Percentiles rank a stretch among this genome's conserved stretches.
Conservation (phyloP, 1,140 invertebrate species). For the Copidosoma floridanum region DNA sequence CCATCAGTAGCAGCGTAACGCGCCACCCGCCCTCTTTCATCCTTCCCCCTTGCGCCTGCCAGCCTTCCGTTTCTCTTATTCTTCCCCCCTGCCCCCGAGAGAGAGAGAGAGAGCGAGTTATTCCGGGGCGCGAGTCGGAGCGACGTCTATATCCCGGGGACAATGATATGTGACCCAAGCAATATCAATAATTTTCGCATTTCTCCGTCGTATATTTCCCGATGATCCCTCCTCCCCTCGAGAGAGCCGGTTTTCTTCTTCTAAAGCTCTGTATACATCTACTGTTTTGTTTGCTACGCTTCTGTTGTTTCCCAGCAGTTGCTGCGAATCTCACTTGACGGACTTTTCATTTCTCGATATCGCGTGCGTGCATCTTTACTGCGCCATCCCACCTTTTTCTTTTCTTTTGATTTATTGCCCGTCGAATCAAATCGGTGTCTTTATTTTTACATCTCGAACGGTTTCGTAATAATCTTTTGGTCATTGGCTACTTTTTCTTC, state of each 20-base stretch:
- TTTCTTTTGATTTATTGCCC: no score
- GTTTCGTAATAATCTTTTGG: no score
- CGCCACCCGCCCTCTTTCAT: conserved; percentile 27
- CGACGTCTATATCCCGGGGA: conserved; percentile 55
- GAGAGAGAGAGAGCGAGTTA: no score
- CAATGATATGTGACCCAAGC: conserved; percentile 56
- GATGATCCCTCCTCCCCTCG: conserved; percentile 13
- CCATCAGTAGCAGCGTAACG: no score
- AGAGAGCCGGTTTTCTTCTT: no score
- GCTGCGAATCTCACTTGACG: conserved; percentile 8
- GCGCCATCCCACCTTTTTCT: no score
- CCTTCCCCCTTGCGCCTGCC: conserved; percentile 38
- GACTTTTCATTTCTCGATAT: conserved; percentile 31
- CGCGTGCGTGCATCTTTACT: no score
- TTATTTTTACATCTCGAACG: no score
- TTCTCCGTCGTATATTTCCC: conserved; percentile 50
- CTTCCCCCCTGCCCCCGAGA: conserved; percentile 11
- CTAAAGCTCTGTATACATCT: no score
- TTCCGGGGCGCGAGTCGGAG: conserved; percentile 38
- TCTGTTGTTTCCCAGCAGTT: not conserved
- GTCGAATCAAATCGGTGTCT: no score
- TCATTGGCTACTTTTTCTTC: no score
- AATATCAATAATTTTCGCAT: conserved; percentile 59
- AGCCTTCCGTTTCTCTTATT: conserved; percentile 23
- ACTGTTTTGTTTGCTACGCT: not conserved